These are phyloP conservation scores for Rhincodon typus DNA, from an alignment of 2,797 vertebrate species.

Conservation along the genomic window DNA sequence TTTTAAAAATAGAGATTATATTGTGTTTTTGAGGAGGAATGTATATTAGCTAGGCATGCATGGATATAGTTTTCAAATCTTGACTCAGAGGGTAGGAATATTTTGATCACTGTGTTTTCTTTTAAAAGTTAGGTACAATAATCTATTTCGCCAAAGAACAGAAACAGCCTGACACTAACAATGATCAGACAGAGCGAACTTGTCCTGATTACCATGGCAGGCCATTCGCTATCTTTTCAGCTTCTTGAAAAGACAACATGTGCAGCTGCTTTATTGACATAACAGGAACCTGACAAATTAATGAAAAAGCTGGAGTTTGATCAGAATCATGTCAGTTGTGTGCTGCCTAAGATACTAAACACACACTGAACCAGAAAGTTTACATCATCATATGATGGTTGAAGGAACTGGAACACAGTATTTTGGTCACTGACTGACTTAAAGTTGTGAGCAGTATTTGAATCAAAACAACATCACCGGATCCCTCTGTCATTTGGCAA, in stretches of 20 bases:
- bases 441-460: neutral
- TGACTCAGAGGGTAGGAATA: neutral
- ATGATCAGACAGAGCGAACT: neutral
- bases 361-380: neutral
- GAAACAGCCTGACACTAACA: neutral
- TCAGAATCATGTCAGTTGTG: neutral
- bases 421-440: neutral
- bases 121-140: neutral
- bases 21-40: neutral
- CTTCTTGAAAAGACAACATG: neutral
- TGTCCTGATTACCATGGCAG: neutral
- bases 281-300: neutral
- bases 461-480: neutral
- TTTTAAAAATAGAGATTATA: neutral
- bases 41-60: neutral
- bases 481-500: neutral
- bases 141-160: neutral
- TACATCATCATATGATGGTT: neutral
- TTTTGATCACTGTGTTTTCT: neutral
- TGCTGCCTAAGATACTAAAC: neutral
- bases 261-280: neutral
- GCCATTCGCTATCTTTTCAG: neutral
- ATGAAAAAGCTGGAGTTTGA: neutral
- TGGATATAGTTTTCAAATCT: neutral
- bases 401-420: neutral